Base-by-base conservation (phyloP, 2,113 vertebrate species). In the Amia ocellicauda region DNA sequence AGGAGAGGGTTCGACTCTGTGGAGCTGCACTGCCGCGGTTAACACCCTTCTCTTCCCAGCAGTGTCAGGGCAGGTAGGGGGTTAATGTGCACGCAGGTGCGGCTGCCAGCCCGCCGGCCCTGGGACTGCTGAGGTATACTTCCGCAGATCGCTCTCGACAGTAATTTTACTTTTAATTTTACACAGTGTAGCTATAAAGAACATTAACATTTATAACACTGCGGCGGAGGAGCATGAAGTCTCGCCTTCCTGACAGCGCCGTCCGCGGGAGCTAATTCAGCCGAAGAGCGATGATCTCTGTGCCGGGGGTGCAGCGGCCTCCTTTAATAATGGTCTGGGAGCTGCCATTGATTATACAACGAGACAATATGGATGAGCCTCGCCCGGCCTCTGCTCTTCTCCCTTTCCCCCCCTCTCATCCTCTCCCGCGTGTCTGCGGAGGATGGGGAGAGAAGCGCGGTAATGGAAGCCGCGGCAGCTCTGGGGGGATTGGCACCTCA, bases 161-260 rank as follows among this genome's bases (percentile, higher is more conserved):
- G 24, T 7, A 40, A 36, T 22, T 45, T 60, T 26, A 49, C 42
- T n/a, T 67, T 60, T 60, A 60, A 67, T 67, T 60, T 67, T 60
- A 60, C 64, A 60, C 64, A 53, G 29, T 42, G 49, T 53, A 43
- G 36, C 57, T 60, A 43, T 36, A 60, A 45, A 13, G 31, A 51
- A 67, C 57, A 53, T 67, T 67, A 60, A 60, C 64, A 67, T 67
- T 67, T 67, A 67, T 67, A 60, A 60, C n/a, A 16, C 24, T 27
- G 24, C 63, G 26, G 43, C 63, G 14, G 19, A 13, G n/a, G 27
- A 53, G 27, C 45, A 20, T 27, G 51, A 45, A 57, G 55, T 41
- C 52, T 24, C 28, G 57, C 42, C 27, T 41, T 57, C 64, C 17
- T 67, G 64, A 47, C 64, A 67, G 36, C 41, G 47, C 19, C 43